Evolutionary conservation across 1,140 invertebrate genomes (phyloP).

Genomic region (Zaprionus inermis): DNA sequence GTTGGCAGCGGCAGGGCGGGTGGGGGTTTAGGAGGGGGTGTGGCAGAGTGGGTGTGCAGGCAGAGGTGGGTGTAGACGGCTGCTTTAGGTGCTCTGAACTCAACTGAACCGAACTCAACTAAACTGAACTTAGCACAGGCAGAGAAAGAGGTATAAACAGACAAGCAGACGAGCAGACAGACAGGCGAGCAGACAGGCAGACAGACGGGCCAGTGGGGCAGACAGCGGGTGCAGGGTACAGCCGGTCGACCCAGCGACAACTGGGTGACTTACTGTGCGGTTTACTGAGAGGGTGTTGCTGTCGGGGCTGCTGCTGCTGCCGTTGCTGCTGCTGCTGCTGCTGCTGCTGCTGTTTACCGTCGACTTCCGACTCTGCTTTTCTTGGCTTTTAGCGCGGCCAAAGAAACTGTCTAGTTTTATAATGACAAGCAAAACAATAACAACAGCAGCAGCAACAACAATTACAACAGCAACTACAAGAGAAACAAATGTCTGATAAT

Average conservation of each 20-base stretch:
- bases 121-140: conserved; percentile 4
- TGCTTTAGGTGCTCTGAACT: conserved; percentile 74
- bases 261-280: conserved; percentile 51
- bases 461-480: conserved; percentile 39
- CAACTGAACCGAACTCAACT: conserved; percentile 64
- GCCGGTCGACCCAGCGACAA: conserved; percentile 13
- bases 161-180: not conserved
- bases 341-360: conserved; percentile 5
- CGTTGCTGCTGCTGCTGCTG: not conserved
- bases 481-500: conserved; percentile 71
- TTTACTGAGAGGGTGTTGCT: no score
- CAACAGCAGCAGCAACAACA: not conserved
- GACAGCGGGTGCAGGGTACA: not conserved
- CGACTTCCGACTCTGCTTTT: conserved; percentile 35
- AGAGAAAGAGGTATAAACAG: not conserved
- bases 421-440: conserved; percentile 19
- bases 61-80: conserved; percentile 38
- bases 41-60: conserved; percentile 14
- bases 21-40: no score
- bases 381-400: conserved; percentile 15
- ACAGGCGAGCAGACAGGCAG: not conserved
- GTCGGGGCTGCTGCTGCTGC: conserved; percentile 15
- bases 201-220: not conserved
- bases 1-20: not conserved
- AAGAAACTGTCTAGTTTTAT: conserved; percentile 40